Base-by-base conservation (phyloP, 1,140 invertebrate genomes). In the Achroia grisella region DNA sequence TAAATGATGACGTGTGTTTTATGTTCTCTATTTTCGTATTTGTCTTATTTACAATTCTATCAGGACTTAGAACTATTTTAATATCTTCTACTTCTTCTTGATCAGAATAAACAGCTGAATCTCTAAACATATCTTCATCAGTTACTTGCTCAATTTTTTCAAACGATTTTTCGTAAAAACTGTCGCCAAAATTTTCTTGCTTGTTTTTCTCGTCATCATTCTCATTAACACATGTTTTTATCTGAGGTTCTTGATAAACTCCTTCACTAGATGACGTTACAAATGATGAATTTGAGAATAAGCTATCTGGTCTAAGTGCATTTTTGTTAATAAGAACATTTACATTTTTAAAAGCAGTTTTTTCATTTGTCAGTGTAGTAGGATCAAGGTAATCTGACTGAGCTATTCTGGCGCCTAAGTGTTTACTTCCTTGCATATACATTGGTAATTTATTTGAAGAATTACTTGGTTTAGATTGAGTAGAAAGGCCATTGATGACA, bases 301-400 rank as follows among this genome's bases (percentile, higher is more conserved):
- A 55, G 56, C 84, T 87, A 52, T 87, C 86, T 29, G 86, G 86
- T 51, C 84, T 76, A 10, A 87, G 56, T 8, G 87, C 71, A 53
- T 85, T 86, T 76, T 88, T 88, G 48, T 88, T 88, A 31, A 87
- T 84, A 30, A 87, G 61, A 48, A 89, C 58, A 55, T 87, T 84
- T 4, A 86, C 71, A 51, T 78, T 86, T 46, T 82, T 81, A 10
- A 78, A 45, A 28, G 73, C 54, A 10, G 72, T 66, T 60, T 68
- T 82, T 31, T 88, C 86, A 15, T 83, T 84, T 39, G 90, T 88
- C 0, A 94, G 75, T 0, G 89, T 88, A 30, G 88, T 89, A 5
- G 94, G 94, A 78, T 96, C 93, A 0, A 92, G 93, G 64, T 96
- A 96, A 60, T 96, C 94, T 0, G 93, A 93, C 63, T 95, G 91